Evolutionary conservation across 2,888 invertebrate genomes (phyloP).

Genomic region (Dorcus parallelipipedus): DNA sequence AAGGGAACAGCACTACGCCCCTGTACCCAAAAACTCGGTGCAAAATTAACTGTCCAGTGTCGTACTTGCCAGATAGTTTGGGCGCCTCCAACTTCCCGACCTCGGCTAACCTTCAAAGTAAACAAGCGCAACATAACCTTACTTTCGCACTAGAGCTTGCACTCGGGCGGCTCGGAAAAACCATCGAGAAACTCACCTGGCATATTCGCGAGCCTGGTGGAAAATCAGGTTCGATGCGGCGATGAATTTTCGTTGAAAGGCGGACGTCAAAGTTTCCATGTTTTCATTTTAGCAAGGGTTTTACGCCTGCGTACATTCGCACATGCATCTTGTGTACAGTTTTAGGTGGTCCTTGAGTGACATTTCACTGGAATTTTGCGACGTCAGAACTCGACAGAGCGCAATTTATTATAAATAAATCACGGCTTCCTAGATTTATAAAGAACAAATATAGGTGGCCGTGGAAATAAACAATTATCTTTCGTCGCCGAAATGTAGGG

Average conservation of each 20-base stretch:
- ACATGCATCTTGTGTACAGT: too few species aligned
- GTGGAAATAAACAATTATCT: too few species aligned
- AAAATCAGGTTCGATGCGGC: conserved; percentile 27
- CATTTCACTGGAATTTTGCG: too few species aligned
- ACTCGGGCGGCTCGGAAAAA: too few species aligned
- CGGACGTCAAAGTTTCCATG: conserved; percentile 37
- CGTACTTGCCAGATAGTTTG: conserved; percentile 86
- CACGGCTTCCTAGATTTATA: too few species aligned
- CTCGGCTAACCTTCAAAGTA: conserved; percentile 75
- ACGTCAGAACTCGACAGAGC: too few species aligned
- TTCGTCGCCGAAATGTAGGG: too few species aligned
- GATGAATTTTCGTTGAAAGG: conserved; percentile 28
- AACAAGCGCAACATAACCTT: conserved; percentile 20
- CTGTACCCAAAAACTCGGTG: conserved; percentile 97
- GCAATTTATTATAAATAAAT: too few species aligned
- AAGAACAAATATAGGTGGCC: too few species aligned
- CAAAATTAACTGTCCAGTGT: conserved; percentile 92
- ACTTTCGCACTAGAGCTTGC: conserved; percentile 7
- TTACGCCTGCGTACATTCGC: conserved; percentile 13
- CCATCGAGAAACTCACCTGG: conserved; percentile 26
- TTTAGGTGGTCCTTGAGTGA: too few species aligned
- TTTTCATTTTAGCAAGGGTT: conserved; percentile 36
- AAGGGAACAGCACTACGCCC: conserved; percentile 94
- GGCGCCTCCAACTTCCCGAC: conserved; percentile 88
- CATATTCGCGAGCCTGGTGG: conserved; percentile 33